A percentile compares a stretch with the other conserved stretches of the same genome.
Conservation (phyloP, 1,140 invertebrate species). For the Potamilus streckersoni region DNA sequence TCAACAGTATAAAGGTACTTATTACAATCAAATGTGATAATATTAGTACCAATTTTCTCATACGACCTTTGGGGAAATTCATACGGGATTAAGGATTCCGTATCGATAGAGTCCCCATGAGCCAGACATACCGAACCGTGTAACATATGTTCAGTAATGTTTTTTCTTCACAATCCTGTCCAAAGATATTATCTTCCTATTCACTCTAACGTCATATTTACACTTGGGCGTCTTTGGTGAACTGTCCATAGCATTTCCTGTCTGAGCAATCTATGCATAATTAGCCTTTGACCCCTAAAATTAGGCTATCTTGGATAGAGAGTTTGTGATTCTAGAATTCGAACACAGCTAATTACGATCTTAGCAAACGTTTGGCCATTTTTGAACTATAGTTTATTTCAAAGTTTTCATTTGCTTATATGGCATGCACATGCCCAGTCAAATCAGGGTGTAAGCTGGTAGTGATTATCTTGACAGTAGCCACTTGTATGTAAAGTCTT, state of each 20-base stretch:
- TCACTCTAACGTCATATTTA: conserved; percentile 30
- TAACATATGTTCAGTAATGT: neutral
- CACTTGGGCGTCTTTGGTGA: conserved; percentile 36
- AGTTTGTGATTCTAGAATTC: conserved; percentile 25
- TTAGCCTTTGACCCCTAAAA: conserved; percentile 4
- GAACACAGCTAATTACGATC: neutral
- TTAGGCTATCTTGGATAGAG: conserved; percentile 6
- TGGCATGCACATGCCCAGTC: neutral
- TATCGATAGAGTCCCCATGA: neutral
- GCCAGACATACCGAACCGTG: neutral
- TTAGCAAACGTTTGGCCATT: conserved; percentile 16
- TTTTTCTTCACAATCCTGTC: conserved; percentile 32
- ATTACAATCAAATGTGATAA: conserved; percentile 1
- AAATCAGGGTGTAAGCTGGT: neutral
- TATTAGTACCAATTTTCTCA: conserved; percentile 4
- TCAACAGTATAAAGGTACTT: neutral
- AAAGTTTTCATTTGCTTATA: conserved; percentile 4
- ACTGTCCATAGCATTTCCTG: conserved; percentile 31
- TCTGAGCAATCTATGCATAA: conserved; percentile 18
- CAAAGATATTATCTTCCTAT: conserved; percentile 35
- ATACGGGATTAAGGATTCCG: neutral
- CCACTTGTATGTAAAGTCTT: conserved; percentile 66
- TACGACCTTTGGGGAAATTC: conserved; percentile 4
- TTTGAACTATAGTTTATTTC: conserved; percentile 15
- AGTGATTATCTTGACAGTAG: conserved; percentile 36